A percentile compares a stretch with the other conserved stretches of the same genome.
These are phyloP conservation scores for Aquatica leii DNA, from an alignment of 2,888 invertebrate genomes.

Conservation along the genomic window DNA sequence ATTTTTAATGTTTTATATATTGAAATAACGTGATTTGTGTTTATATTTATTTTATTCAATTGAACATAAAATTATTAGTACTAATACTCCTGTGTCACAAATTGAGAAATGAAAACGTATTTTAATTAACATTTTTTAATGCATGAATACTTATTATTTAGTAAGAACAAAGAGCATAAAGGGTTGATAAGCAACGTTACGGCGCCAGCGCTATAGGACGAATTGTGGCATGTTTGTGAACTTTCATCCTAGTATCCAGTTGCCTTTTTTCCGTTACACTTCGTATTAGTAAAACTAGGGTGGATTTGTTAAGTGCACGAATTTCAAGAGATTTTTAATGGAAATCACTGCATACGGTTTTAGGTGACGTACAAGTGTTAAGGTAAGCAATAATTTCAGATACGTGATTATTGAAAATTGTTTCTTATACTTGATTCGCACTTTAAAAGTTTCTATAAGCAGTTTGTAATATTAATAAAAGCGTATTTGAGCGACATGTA, in stretches of 20 bases:
- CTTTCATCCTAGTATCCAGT: constrained; percentile 32
- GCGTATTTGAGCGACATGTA: not conserved
- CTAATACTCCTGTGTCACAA: too few relatives aligned
- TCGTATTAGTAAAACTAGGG: constrained; percentile 30
- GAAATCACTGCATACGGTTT: constrained; percentile 16
- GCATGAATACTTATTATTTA: constrained; percentile 20
- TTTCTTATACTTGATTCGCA: not conserved
- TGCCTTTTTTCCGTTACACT: constrained; percentile 36
- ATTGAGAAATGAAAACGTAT: too few relatives aligned
- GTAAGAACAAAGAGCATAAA: constrained; percentile 28
- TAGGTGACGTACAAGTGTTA: constrained; percentile 28
- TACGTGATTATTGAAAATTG: not conserved
- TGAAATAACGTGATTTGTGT: too few relatives aligned
- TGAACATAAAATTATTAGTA: too few relatives aligned
- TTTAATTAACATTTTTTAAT: not conserved
- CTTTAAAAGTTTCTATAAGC: not conserved
- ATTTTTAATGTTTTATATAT: not conserved
- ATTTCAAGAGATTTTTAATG: constrained; percentile 29
- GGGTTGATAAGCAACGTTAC: constrained; percentile 29
- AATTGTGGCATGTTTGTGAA: constrained; percentile 29
- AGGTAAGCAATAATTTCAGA: constrained; percentile 16
- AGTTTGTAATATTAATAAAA: not conserved
- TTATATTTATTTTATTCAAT: too few relatives aligned
- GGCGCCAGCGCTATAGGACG: constrained; percentile 41
- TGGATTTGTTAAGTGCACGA: constrained; percentile 33